phyloP scores from a whole-genome alignment of 2,113 vertebrate species.

The Felis catus region F.catus_Fca126_mat1.0 CM031419.1:186202501-186203000 shows the following conservation, averaged over 20 bases:
- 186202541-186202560: slow-evolving; percentile 38
- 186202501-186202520: neutral
- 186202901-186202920: neutral
- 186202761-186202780: slow-evolving; percentile 1
- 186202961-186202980: neutral
- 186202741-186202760: slow-evolving; percentile 27
- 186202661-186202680: slow-evolving; percentile 33
- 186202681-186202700: neutral
- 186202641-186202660: slow-evolving; percentile 40
- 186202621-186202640: neutral
- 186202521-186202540: slow-evolving; percentile 1
- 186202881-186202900: neutral
- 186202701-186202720: slow-evolving; percentile 25
- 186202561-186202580: slow-evolving; percentile 51
- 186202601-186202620: slow-evolving; percentile 25
- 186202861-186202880: neutral
- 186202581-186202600: slow-evolving; percentile 37
- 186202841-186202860: neutral
- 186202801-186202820: neutral
- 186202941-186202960: neutral
- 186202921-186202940: neutral
- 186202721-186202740: slow-evolving; percentile 29
- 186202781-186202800: slow-evolving; percentile 46
- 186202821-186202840: neutral
- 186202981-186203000: neutral